Conservation (phyloP, 2,888 invertebrate species). For the Nebria salina region DNA sequence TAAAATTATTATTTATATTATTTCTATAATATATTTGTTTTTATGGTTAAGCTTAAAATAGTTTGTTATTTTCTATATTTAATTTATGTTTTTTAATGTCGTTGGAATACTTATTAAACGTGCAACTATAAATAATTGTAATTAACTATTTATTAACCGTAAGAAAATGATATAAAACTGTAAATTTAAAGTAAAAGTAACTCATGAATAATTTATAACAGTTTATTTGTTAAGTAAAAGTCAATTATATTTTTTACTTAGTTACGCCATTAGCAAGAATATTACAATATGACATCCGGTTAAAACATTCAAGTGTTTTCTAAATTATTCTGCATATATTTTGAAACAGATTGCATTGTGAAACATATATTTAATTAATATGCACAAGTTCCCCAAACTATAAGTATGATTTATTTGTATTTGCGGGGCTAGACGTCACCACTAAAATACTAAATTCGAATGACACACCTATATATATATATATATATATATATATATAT, state of each 20-base stretch:
- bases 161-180: not conserved
- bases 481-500: no score
- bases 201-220: not conserved
- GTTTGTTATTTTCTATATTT: no score
- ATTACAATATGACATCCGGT: not conserved
- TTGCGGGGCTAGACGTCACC: not conserved
- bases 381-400: not conserved
- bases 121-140: not conserved
- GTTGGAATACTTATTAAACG: not conserved
- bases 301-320: not conserved
- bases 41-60: not conserved
- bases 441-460: not conserved
- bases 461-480: not conserved
- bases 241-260: not conserved
- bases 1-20: no score
- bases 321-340: not conserved
- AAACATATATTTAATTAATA: not conserved
- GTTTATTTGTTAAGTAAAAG: conserved; percentile 1
- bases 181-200: not conserved
- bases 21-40: not conserved
- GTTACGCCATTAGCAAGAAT: not conserved
- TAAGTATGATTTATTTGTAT: no score
- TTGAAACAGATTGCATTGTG: not conserved
- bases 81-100: no score
- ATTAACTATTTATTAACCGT: not conserved